A percentile compares a stretch with the other conserved stretches of the same genome.
Conservation (phyloP, 92 coral and sea anemone species). For the Palythoa grandis region DNA sequence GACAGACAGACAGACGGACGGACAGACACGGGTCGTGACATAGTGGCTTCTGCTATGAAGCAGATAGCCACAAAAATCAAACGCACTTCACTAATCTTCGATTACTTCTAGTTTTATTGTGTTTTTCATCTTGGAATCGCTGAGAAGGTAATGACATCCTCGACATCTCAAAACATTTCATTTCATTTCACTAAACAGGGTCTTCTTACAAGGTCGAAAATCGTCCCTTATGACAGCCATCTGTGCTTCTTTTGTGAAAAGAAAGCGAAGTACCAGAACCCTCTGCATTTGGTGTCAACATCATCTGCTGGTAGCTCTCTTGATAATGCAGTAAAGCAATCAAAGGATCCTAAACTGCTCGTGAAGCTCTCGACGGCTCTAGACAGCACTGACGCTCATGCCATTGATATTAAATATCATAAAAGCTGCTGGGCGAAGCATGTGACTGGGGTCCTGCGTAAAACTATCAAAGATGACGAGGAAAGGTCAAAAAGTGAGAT, state of each 20-base stretch:
- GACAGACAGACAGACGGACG: neutral
- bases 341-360: constrained; percentile 37
- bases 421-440: constrained; percentile 34
- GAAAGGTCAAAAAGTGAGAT: neutral
- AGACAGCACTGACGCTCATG: constrained; percentile 51
- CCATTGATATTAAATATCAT: constrained; percentile 54
- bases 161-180: constrained; percentile 38
- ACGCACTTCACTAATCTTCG: neutral
- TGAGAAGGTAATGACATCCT: constrained; percentile 38
- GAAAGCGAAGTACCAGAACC: constrained; percentile 33
- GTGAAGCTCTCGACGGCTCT: constrained; percentile 57
- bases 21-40: neutral
- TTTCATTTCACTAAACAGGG: neutral
- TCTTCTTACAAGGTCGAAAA: constrained; percentile 48
- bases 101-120: neutral
- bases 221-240: constrained; percentile 44
- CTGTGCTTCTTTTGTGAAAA: constrained; percentile 64
- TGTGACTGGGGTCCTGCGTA: constrained; percentile 15
- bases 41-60: neutral
- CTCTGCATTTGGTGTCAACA: constrained; percentile 48
- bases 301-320: constrained; percentile 54
- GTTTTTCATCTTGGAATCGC: neutral
- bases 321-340: constrained; percentile 25
- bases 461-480: neutral
- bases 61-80: neutral